A percentile compares a stretch with the other conserved stretches of the same genome.
Evolutionary conservation across 2,113 vertebrate genomes (phyloP).

Genomic region (sheep (Ovis aries)): DNA sequence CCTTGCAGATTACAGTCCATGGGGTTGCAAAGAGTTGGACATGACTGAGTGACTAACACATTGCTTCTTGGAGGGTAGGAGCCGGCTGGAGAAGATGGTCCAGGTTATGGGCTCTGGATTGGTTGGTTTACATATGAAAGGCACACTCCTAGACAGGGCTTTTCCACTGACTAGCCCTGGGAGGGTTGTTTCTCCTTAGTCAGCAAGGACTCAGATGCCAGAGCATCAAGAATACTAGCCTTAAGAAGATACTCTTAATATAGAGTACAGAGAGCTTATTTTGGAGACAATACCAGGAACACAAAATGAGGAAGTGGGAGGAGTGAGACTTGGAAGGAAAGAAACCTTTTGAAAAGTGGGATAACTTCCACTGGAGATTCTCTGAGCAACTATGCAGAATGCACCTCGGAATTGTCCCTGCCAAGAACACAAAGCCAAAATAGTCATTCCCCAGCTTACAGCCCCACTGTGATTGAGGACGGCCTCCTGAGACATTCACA

Average conservation of each 20-base stretch:
- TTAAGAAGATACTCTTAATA: background rate
- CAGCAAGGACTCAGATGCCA: background rate
- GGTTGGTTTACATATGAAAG: background rate
- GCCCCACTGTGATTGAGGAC: background rate
- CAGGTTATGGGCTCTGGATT: background rate
- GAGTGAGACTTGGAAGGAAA: background rate
- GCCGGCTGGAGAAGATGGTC: background rate
- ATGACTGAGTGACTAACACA: background rate
- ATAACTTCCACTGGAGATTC: background rate
- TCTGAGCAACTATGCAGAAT: background rate
- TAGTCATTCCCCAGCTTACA: background rate
- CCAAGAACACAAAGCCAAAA: background rate
- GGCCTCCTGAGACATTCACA: background rate
- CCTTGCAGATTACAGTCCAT: background rate
- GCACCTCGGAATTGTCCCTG: background rate
- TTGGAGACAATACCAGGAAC: background rate
- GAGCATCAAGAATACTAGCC: background rate
- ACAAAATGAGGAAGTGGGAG: background rate
- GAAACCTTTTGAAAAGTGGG: background rate
- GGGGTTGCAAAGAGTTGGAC: background rate
- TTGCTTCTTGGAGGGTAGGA: background rate
- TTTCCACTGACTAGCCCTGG: background rate
- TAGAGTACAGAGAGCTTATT: background rate
- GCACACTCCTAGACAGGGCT: background rate
- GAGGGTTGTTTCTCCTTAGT: background rate